Conservation (phyloP, 2,888 invertebrate species). For the Serrognathus titanus region DNA sequence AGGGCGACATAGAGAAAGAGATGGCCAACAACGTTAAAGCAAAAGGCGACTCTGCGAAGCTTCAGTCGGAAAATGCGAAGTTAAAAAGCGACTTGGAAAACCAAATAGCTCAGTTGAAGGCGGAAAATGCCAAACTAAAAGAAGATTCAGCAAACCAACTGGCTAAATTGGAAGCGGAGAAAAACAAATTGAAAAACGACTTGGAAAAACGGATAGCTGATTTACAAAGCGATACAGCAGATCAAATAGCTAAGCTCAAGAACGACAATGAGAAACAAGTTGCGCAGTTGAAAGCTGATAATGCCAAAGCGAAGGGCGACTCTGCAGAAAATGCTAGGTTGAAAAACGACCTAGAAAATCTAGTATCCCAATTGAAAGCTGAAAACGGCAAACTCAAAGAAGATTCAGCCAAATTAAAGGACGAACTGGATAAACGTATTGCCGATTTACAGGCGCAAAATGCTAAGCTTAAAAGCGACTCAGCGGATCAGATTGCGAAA, state of each 20-base stretch:
- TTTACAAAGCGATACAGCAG: slow-evolving; percentile 6
- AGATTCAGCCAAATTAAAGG: slow-evolving; percentile 7
- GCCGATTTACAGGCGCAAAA: slow-evolving; percentile 20
- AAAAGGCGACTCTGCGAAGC: background rate
- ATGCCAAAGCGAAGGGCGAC: too few relatives aligned
- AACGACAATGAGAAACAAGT: background rate
- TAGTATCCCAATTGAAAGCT: background rate
- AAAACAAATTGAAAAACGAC: slow-evolving; percentile 1
- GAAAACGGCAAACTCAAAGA: slow-evolving; percentile 16
- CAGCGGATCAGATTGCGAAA: background rate
- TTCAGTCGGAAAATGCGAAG: background rate
- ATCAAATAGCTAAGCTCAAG: background rate
- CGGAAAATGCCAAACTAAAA: slow-evolving; percentile 23
- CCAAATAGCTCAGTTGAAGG: background rate
- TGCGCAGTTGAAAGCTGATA: background rate
- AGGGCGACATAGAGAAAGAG: too few relatives aligned
- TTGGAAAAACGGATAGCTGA: background rate
- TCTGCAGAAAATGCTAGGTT: slow-evolving; percentile 22
- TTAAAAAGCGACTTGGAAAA: background rate
- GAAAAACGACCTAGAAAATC: slow-evolving; percentile 18
- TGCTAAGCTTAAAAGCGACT: background rate
- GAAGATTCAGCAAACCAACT: background rate
- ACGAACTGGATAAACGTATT: slow-evolving; percentile 14
- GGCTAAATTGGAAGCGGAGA: background rate
- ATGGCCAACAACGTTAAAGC: too few relatives aligned